Evolutionary conservation across 2,797 vertebrate genomes (phyloP).

Genomic region (Prunella strophiata): DNA sequence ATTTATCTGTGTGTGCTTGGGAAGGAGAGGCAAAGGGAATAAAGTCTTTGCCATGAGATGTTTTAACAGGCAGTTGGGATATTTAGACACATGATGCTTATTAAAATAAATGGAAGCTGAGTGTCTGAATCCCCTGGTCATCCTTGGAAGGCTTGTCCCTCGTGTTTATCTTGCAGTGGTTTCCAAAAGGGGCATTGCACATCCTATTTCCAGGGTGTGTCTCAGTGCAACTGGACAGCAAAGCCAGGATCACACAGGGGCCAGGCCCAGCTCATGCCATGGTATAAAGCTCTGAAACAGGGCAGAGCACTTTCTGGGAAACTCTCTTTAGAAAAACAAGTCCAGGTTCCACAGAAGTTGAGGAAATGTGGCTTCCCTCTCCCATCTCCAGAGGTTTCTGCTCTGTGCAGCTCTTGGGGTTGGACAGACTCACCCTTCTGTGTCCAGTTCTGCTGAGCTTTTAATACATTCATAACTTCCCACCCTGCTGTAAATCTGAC

Average conservation of each 20-base stretch:
- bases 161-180: background rate
- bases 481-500: background rate
- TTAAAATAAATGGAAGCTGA: background rate
- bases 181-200: background rate
- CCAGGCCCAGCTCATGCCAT: background rate
- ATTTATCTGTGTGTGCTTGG: conserved; percentile 25
- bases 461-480: background rate
- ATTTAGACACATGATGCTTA: background rate
- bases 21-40: conserved; percentile 10
- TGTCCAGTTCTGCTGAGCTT: background rate
- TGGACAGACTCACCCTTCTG: background rate
- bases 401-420: background rate
- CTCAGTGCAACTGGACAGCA: background rate
- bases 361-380: background rate
- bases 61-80: conserved; percentile 29
- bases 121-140: background rate
- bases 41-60: background rate
- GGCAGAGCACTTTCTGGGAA: background rate
- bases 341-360: background rate
- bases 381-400: background rate
- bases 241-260: rapidly evolving
- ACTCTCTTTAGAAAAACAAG: background rate
- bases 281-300: background rate
- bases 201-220: background rate
- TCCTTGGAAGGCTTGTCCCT: background rate